Percentiles rank a stretch among this genome's conserved stretches.
Evolutionary conservation across 2,113 vertebrate species (phyloP).

Genomic region (Ochotona curzoniae): DNA sequence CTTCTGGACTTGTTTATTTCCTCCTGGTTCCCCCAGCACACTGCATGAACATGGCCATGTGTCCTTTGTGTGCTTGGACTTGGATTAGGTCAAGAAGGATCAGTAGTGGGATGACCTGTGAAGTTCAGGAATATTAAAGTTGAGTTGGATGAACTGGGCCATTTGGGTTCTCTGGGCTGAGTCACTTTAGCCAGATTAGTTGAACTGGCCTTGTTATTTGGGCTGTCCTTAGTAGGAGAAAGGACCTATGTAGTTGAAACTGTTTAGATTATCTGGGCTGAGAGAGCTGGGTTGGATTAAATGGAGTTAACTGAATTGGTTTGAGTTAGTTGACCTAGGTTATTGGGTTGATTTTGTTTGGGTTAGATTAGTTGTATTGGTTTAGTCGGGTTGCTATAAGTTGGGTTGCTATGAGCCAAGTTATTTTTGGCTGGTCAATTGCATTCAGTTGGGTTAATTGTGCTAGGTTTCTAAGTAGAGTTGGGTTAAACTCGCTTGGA

Average conservation of each 20-base stretch:
- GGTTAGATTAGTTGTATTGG: background rate
- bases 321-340: background rate
- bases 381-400: background rate
- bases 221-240: background rate
- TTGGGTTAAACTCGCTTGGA: background rate
- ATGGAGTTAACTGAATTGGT: background rate
- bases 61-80: background rate
- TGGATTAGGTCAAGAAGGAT: background rate
- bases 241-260: background rate
- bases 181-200: background rate
- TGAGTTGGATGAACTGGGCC: background rate
- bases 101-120: background rate
- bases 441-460: background rate
- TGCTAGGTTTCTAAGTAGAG: background rate
- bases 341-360: background rate
- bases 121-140: background rate
- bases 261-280: background rate
- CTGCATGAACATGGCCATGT: too few relatives aligned
- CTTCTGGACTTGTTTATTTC: background rate
- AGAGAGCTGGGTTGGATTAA: background rate
- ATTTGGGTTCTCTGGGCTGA: background rate
- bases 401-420: background rate
- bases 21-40: too few relatives aligned
- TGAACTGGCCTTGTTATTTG: background rate
- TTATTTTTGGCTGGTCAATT: background rate